Base-by-base conservation (phyloP, 2,113 vertebrate genomes). In the Galemys pyrenaicus region DNA sequence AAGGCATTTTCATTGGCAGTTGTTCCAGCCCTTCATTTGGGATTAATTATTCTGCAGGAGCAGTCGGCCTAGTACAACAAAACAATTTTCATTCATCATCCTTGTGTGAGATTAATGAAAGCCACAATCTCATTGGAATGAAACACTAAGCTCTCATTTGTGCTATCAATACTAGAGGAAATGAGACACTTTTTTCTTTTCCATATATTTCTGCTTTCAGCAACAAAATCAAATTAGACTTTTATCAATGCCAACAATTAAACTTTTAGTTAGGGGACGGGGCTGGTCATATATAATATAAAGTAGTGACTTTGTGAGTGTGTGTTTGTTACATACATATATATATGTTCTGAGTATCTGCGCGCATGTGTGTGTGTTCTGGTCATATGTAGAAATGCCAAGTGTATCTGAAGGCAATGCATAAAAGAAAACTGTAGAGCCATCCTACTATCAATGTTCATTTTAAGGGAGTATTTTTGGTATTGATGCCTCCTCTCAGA, bases 61-160 rank as follows among this genome's bases (percentile, higher is more conserved):
- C 79, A 58, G 7, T 67, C 92, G 88, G 13, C 78, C 74, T 71
- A 54, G 32, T 16, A 64, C 0, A 30, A 92, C n/a, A 95, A 89
- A 97, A 94, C 67, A 92, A 94, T 77, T 96, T 96, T 79, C 89
- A 46, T 79, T 97, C 62, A 82, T 87, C 91, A 74, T 68, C 79
- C 68, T 41, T 9, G 74, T 73, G 70, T 84, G 85, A 79, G 89
- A 79, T 39, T 92, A 58, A 95, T 92, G 71, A 96, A 92, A 28
- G 17, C 54, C 86, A 95, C 28, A 56, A 9, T 13, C 49, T 91
- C 92, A 35, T 39, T 87, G 11, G 89, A 96, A 94, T 70, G 86
- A 95, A 87, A 65, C 26, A 94, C 54, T 82, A 44, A 91, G n/a
- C 28, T 70, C 80, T 92, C 37, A 89, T 92, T 91, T 91, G 35